A percentile compares a stretch with the other conserved stretches of the same genome.
These are phyloP conservation scores for Manduca sexta DNA, from an alignment of 1,140 invertebrate species.

Conservation along the genomic window DNA sequence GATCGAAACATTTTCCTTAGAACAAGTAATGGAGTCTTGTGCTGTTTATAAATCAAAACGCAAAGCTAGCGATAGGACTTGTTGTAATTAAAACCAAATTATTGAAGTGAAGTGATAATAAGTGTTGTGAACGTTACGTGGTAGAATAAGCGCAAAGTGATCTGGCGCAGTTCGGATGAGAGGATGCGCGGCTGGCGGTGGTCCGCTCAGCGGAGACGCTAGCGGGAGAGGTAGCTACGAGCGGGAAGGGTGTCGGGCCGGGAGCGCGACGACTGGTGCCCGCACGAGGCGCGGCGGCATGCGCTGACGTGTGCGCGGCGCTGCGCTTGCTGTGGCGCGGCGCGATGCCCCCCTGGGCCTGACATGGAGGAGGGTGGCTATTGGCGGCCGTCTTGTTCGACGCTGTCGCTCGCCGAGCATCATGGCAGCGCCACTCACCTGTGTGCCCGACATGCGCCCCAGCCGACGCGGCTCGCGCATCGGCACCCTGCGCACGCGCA, in stretches of 20 bases:
- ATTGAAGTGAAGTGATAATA: slow-evolving; percentile 16
- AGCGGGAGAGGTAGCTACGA: slow-evolving; percentile 37
- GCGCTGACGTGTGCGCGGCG: slow-evolving; percentile 64
- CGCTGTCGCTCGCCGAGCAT: slow-evolving; percentile 60
- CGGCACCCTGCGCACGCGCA: slow-evolving; percentile 43
- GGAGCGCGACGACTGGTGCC: slow-evolving; percentile 67
- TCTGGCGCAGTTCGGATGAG: slow-evolving; percentile 44
- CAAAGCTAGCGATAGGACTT: slow-evolving; percentile 17
- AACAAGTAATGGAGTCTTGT: slow-evolving; percentile 34
- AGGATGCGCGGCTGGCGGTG: slow-evolving; percentile 52
- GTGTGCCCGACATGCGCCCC: slow-evolving; percentile 55
- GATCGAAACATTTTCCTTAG: slow-evolving; percentile 9
- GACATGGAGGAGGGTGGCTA: slow-evolving; percentile 66
- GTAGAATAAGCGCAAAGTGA: slow-evolving; percentile 26
- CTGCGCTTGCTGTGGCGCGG: slow-evolving; percentile 65
- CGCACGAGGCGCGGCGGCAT: slow-evolving; percentile 66
- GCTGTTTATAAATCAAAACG: slow-evolving; percentile 11
- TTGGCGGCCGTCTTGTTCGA: slow-evolving; percentile 64
- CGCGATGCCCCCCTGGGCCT: slow-evolving; percentile 59
- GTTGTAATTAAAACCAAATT: slow-evolving; percentile 5
- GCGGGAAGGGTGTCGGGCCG: slow-evolving; percentile 67
- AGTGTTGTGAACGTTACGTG: slow-evolving; percentile 20
- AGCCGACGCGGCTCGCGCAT: slow-evolving; percentile 33
- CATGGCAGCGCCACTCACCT: slow-evolving; percentile 60
- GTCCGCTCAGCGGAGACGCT: slow-evolving; percentile 52